phyloP scores from a whole-genome alignment of 2,888 invertebrate species.

The Lochmaea capreae region DNA sequence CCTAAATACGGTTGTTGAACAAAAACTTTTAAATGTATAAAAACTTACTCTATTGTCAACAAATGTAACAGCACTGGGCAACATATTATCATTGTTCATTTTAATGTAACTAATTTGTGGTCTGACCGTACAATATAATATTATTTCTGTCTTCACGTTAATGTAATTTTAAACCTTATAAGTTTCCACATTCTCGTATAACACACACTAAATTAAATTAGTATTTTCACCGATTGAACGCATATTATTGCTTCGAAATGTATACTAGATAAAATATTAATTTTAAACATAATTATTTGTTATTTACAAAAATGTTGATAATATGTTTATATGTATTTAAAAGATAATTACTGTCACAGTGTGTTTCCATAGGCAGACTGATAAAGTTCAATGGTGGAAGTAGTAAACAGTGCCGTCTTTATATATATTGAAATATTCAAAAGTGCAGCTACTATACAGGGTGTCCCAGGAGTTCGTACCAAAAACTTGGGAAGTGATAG shows the following conservation, averaged over 20 bases:
- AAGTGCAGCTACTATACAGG: not conserved
- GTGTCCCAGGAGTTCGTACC: too few species aligned
- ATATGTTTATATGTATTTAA: not conserved
- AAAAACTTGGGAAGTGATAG: too few species aligned
- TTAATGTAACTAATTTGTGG: constrained; percentile 1
- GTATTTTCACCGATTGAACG: not conserved
- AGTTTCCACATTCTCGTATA: constrained; percentile 9
- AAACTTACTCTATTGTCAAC: constrained; percentile 56
- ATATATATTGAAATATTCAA: not conserved
- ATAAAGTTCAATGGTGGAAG: not conserved
- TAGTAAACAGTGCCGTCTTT: constrained; percentile 2
- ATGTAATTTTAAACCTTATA: constrained; percentile 18
- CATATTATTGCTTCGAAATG: not conserved
- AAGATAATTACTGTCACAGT: constrained; percentile 9
- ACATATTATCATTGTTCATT: constrained; percentile 50
- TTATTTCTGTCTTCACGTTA: not conserved
- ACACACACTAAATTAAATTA: not conserved
- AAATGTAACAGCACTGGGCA: constrained; percentile 57
- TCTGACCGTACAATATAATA: not conserved
- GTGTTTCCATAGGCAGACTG: not conserved
- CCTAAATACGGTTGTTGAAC: not conserved
- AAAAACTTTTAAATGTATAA: constrained; percentile 6
- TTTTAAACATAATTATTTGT: constrained; percentile 8
- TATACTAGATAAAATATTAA: not conserved
- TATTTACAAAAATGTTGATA: constrained; percentile 16